Percentiles rank a stretch among this genome's conserved stretches.
Conservation (phyloP, 2,888 invertebrate genomes). For the Panzeria rudis region DNA sequence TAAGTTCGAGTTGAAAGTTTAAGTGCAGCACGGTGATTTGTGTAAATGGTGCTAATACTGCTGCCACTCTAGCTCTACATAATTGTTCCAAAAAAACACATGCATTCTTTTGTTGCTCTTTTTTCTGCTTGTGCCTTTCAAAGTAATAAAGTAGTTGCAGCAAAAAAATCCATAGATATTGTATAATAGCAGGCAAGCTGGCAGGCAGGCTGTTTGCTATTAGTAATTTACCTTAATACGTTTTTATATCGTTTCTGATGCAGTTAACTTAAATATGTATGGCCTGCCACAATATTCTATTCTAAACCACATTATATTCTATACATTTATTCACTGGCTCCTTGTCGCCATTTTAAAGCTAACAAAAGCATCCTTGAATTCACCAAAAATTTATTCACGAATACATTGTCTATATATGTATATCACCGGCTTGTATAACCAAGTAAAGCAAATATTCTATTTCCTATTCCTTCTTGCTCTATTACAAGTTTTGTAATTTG, state of each 20-base stretch:
- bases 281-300: conserved; percentile 38
- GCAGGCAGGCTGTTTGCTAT: conserved; percentile 46
- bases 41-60: conserved; percentile 72
- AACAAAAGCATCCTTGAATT: conserved; percentile 60
- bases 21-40: conserved; percentile 72
- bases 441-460: not conserved
- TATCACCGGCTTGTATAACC: not conserved
- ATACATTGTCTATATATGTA: conserved; percentile 22
- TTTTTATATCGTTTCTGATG: conserved; percentile 6
- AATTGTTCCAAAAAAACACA: conserved; percentile 43
- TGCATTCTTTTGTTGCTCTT: not conserved
- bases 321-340: conserved; percentile 19
- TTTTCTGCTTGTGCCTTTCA: not conserved
- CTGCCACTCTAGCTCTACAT: conserved; percentile 27
- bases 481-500: conserved; percentile 25
- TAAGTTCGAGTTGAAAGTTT: conserved; percentile 72
- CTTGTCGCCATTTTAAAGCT: conserved; percentile 39
- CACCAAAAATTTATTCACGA: conserved; percentile 56
- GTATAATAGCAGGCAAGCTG: conserved; percentile 33
- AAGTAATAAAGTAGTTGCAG: conserved; percentile 20
- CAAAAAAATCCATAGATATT: conserved; percentile 8
- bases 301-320: conserved; percentile 29
- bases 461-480: not conserved
- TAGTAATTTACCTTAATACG: conserved; percentile 24
- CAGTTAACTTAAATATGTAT: conserved; percentile 48